These are phyloP conservation scores for Phyllotreta cruciferae DNA, from an alignment of 2,888 invertebrate genomes.

Conservation along the genomic window DNA sequence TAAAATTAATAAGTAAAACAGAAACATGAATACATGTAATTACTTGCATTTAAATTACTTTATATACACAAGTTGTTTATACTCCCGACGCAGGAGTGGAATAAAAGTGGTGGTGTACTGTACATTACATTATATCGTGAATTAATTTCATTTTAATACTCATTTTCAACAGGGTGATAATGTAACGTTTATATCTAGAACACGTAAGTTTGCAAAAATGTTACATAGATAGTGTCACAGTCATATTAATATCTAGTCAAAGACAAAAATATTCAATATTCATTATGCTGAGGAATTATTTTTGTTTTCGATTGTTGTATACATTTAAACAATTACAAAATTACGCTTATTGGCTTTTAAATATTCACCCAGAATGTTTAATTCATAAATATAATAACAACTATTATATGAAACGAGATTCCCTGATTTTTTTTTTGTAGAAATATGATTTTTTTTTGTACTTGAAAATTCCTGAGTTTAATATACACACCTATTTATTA, in stretches of 20 bases:
- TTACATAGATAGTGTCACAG: constrained; percentile 41
- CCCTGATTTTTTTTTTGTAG: constrained; percentile 44
- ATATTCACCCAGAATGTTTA: constrained; percentile 46
- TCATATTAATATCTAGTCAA: constrained; percentile 24
- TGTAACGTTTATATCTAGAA: constrained; percentile 57
- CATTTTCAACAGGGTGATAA: constrained; percentile 54
- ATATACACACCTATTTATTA: constrained; percentile 49
- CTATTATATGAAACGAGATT: constrained; percentile 46
- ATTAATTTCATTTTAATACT: constrained; percentile 41
- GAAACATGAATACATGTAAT: constrained; percentile 61
- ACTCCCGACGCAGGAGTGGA: constrained; percentile 55
- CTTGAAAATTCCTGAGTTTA: constrained; percentile 50
- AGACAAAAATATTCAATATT: constrained; percentile 25
- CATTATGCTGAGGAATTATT: constrained; percentile 3
- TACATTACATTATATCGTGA: constrained; percentile 53
- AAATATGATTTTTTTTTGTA: constrained; percentile 42
- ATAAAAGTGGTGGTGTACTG: constrained; percentile 48
- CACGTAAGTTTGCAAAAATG: constrained; percentile 46
- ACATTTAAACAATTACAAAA: constrained; percentile 26
- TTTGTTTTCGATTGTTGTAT: constrained; percentile 26
- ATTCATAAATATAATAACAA: constrained; percentile 34
- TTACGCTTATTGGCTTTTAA: constrained; percentile 25
- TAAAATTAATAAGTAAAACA: constrained; percentile 63
- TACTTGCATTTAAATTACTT: constrained; percentile 57
- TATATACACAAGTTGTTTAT: constrained; percentile 59